Percentiles rank a stretch among this genome's conserved stretches.
phyloP scores from a whole-genome alignment of 2,797 vertebrate genomes.

The Tadarida brasiliensis region DNA sequence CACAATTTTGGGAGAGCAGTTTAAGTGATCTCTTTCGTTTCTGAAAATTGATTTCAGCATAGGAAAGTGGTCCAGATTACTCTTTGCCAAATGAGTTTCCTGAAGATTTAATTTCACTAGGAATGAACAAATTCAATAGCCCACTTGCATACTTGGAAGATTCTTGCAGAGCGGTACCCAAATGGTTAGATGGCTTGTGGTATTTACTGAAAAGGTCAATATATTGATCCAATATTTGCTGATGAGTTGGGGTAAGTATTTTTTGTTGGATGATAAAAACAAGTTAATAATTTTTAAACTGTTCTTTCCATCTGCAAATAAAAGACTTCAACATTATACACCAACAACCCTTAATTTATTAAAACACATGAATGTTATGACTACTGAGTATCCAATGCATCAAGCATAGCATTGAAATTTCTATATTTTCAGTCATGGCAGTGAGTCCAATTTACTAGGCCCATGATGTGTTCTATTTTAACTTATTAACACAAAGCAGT shows the following conservation, averaged over 20 bases:
- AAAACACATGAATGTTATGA: neutral
- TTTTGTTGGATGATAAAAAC: neutral
- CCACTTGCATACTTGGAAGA: neutral
- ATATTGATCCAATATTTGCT: neutral
- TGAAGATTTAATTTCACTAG: slow-evolving; percentile 56
- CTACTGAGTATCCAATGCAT: neutral
- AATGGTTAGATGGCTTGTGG: neutral
- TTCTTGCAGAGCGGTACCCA: slow-evolving; percentile 20
- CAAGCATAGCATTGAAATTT: neutral
- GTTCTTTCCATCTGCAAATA: neutral
- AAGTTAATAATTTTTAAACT: slow-evolving; percentile 24
- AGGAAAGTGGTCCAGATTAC: slow-evolving; percentile 38
- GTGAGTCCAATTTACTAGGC: neutral
- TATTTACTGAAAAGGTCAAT: slow-evolving; percentile 43
- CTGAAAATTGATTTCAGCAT: slow-evolving; percentile 66
- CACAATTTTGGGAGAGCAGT: slow-evolving; percentile 11
- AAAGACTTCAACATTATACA: neutral
- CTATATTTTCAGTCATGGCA: neutral
- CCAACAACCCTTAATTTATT: neutral
- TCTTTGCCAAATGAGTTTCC: slow-evolving; percentile 53
- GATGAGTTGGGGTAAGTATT: neutral
- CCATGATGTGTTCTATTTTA: neutral
- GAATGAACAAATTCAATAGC: slow-evolving; percentile 53
- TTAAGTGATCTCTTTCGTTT: slow-evolving; percentile 56
- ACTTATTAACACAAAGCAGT: slow-evolving; percentile 43